Base-by-base conservation (phyloP, 2,888 invertebrate species). In the Callinectes sapidus region DNA sequence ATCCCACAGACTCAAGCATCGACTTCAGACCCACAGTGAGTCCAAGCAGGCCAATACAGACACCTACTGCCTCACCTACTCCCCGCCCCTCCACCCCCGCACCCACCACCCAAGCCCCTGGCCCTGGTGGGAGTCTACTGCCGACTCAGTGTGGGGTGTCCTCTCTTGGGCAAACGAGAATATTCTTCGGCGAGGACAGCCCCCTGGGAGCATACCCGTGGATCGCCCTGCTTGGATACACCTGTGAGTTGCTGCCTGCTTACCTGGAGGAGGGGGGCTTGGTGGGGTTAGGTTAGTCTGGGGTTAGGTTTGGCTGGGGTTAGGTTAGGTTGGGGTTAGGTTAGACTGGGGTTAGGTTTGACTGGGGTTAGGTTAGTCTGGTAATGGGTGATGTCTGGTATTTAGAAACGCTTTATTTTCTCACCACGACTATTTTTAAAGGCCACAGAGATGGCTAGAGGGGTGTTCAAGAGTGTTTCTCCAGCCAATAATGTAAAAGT, bases 211-310 rank as follows among this genome's bases (percentile, higher is more conserved):
- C 89, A 28, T 93, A 93, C 85, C 94, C 94, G 0, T 94, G 94
- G 94, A 92, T 93, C 92, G 93, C 94, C 2, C 91, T 92, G 18
- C 87, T 94, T 0, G 93, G 93, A 32, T 93, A 90, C 66, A 90
- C 91, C 61, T 71, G 93, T 93, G 86, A 93, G 92, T 92, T 55
- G 6, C 32, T 23, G 18, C 14, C 48, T 61, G 18, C 18, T 48
- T 86, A 39, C 10, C 10, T 87, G 14, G n/a, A n/a, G n/a, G n/a
- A n/a, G 10, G 1, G n/a, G 2, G 2, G 23, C 6, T 14, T 86
- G 6, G 1, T 23, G 28, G 61, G 23, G 23, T 61, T 23, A 61
- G 23, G 0, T 61, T 61, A 23, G 3, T 23, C 18, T 61, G 3
- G 8, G 3, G 10, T 10, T 0, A n/a, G n/a, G n/a, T n/a, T n/a